phyloP scores from a whole-genome alignment of 2,113 vertebrate species.

The Galbula dea region DNA sequence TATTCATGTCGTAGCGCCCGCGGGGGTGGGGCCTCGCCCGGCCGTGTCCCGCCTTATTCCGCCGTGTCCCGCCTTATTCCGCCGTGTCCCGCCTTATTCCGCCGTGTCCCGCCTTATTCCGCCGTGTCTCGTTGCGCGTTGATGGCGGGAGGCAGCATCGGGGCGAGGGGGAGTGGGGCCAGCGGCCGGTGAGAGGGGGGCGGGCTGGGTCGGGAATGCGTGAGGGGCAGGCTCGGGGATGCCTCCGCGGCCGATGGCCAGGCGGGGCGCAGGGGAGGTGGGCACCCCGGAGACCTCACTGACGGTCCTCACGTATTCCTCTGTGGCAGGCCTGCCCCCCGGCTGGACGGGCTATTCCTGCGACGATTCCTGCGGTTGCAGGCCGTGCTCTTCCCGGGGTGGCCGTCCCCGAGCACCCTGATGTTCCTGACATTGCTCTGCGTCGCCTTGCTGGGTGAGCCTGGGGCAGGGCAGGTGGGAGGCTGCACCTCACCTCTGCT shows the following conservation, averaged over 20 bases:
- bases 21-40: neutral
- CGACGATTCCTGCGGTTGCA: constrained; percentile 84
- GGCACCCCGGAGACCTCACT: neutral
- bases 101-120: neutral
- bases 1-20: neutral
- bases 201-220: neutral
- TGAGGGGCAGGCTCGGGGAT: neutral
- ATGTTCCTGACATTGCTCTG: constrained; percentile 90
- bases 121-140: neutral
- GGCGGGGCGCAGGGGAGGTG: neutral
- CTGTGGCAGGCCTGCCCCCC: constrained; percentile 69
- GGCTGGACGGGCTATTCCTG: constrained; percentile 83
- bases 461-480: neutral
- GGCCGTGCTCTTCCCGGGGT: constrained; percentile 86
- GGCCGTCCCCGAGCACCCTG: constrained; percentile 79
- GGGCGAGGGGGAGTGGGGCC: neutral
- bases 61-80: neutral
- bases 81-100: neutral
- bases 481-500: neutral
- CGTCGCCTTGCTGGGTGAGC: constrained; percentile 85
- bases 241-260: neutral
- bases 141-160: neutral
- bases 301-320: neutral
- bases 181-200: neutral
- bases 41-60: neutral